phyloP scores from a whole-genome alignment of 2,797 vertebrate genomes.

The Gobionotothen gibberifrons region DNA sequence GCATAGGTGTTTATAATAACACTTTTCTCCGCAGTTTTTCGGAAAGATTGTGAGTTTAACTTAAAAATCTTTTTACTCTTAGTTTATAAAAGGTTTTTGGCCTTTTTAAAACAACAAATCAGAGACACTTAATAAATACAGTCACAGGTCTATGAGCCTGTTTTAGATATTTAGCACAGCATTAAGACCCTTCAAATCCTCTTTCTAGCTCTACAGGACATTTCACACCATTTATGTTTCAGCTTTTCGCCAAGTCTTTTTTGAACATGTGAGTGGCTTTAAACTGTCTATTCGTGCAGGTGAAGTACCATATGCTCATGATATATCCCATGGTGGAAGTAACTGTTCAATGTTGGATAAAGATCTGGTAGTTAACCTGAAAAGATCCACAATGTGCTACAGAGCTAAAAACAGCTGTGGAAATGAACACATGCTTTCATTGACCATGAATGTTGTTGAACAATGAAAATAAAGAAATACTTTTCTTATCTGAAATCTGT shows the following conservation, averaged over 20 bases:
- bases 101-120: not conserved
- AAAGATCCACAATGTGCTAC: no score
- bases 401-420: no score
- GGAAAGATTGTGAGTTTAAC: no score
- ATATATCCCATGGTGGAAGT: not conserved
- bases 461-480: no score
- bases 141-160: not conserved
- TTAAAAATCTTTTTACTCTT: not conserved
- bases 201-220: not conserved
- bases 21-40: not conserved
- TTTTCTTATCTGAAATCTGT: no score
- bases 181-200: not conserved
- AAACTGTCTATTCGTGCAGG: not conserved
- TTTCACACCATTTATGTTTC: not conserved
- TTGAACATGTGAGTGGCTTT: no score
- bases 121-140: conserved; percentile 3
- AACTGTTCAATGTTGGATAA: not conserved
- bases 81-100: not conserved
- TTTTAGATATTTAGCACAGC: not conserved
- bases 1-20: not conserved
- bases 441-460: no score
- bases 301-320: not conserved
- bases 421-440: no score
- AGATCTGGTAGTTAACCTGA: not conserved
- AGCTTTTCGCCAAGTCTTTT: no score